A percentile compares a stretch with the other conserved stretches of the same genome.
phyloP scores from a whole-genome alignment of 2,888 invertebrate genomes.

The Apodemia duryi region DNA sequence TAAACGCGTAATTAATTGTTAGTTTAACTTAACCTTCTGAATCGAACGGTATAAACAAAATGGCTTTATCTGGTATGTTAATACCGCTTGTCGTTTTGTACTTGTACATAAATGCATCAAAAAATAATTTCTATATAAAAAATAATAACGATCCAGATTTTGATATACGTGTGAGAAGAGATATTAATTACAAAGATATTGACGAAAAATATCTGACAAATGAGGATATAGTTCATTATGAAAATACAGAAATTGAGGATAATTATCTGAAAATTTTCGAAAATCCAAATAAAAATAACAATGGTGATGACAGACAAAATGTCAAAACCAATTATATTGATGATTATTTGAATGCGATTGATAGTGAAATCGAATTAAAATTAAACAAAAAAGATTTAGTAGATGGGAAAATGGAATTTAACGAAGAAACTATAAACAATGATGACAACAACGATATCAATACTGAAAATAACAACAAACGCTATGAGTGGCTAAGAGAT shows the following conservation, averaged over 20 bases:
- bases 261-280: neutral
- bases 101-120: conserved; percentile 1
- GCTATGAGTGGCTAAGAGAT: no score
- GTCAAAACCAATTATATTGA: no score
- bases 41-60: conserved; percentile 1
- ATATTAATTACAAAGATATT: neutral
- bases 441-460: no score
- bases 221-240: neutral
- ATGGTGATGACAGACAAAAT: neutral
- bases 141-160: neutral
- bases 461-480: no score
- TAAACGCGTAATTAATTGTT: neutral
- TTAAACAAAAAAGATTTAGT: neutral
- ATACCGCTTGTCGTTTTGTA: neutral
- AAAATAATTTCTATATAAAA: neutral
- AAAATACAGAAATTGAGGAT: neutral
- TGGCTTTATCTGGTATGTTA: neutral
- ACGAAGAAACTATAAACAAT: no score
- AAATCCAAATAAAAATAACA: neutral
- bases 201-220: neutral
- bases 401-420: no score
- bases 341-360: no score
- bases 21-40: neutral
- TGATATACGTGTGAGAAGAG: neutral
- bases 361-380: no score